Evolutionary conservation across 2,797 vertebrate species (phyloP), one percentile per base, ranked within the genome.

Genomic region (Leptatherina wallacei): DNA sequence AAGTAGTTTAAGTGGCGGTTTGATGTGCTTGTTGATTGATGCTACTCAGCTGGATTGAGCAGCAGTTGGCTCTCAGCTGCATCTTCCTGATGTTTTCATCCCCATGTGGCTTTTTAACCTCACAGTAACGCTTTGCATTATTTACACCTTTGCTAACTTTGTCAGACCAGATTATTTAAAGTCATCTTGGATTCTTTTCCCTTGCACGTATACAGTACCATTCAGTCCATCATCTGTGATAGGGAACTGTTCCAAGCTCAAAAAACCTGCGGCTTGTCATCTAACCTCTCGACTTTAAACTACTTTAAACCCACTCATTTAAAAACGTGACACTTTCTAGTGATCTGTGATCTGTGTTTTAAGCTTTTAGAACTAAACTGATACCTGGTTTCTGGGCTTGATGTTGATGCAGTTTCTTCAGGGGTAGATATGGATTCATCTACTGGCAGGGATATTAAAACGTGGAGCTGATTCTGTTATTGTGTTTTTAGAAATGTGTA

Each of bases 61-160:
- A 3, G 5, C 1, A 9, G 62, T 9, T 22, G 0, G 22, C 18
- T 11, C 13, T 55, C 22, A 12, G 18, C 33, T 54, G 7, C 54
- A 69, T 51, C 18, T 40, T 35, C 36, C 58, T 36, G 30, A 49
- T 4, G 4, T 52, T 38, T 3, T 72, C 22, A 30, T 58, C 62
- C 18, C 7, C 63, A 74, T 61, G 20, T 27, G 29, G 6, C 9
- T 55, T 62, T 76, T 75, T 56, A 49, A 57, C 27, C 6, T 18
- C 7, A 42, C 10, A 29, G 27, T 4, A 40, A 0, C 33, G 32
- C 24, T 71, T 73, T 68, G 56, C 33, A 59, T 69, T 38, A 44
- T 58, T 42, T 40, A 47, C 7, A 16, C 40, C 10, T 52, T 22
- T 20, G 1, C 61, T 47, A 12, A 66, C n/a, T 68, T 52, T 40